A percentile compares a stretch with the other conserved stretches of the same genome.
These are phyloP conservation scores for Antigone vipio DNA, from an alignment of 2,113 vertebrate species.

Conservation along the genomic window DNA sequence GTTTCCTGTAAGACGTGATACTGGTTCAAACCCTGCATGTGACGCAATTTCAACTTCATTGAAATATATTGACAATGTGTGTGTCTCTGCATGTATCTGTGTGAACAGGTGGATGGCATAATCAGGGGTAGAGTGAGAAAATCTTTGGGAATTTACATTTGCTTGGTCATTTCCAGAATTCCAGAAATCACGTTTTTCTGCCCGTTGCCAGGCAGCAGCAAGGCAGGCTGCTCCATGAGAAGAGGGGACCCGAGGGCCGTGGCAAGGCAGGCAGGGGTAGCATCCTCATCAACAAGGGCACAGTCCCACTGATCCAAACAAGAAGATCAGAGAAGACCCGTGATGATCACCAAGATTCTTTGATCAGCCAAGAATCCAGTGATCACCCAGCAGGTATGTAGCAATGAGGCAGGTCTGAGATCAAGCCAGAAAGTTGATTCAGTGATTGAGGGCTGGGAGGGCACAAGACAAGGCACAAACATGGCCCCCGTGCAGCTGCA, in stretches of 20 bases:
- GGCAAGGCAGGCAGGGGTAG: neutral
- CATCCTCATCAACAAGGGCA: accelerated
- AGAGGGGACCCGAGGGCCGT: neutral
- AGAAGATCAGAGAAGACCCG: neutral
- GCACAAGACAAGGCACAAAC: neutral
- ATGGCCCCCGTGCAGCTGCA: neutral
- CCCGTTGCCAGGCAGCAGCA: neutral
- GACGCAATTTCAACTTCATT: neutral
- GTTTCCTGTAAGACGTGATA: neutral
- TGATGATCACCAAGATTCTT: neutral
- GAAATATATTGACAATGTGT: neutral
- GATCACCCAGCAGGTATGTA: neutral
- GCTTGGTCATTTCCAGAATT: neutral
- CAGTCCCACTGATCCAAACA: neutral
- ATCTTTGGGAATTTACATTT: neutral
- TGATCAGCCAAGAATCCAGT: neutral
- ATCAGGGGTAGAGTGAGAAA: neutral
- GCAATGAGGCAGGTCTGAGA: neutral
- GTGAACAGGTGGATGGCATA: neutral
- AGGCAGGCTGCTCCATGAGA: neutral
- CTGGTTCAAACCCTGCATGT: neutral
- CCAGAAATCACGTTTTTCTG: accelerated
- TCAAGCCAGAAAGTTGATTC: neutral
- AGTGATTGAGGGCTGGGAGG: neutral
- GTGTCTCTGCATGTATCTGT: accelerated